These are phyloP conservation scores for Mesitornis unicolor DNA, from an alignment of 2,113 vertebrate species.

Conservation along the genomic window DNA sequence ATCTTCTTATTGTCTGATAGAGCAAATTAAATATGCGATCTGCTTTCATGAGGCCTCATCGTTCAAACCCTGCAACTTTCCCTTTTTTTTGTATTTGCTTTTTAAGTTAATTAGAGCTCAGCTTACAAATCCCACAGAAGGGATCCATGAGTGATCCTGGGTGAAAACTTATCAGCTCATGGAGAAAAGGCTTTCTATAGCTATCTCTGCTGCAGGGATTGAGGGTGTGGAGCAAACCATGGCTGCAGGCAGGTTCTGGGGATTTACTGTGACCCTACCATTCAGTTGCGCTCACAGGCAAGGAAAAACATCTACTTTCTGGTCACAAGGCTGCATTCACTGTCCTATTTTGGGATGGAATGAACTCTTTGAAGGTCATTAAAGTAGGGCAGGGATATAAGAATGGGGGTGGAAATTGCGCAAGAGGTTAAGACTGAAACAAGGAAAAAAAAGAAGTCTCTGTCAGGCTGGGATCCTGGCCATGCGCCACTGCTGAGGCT, in stretches of 20 bases:
- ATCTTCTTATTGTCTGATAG: constrained; percentile 18
- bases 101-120: constrained; percentile 11
- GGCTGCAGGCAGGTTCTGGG: not conserved
- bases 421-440: not conserved
- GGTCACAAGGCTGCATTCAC: accelerated
- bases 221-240: not conserved
- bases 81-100: not conserved
- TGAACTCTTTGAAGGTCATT: not conserved
- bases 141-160: not conserved
- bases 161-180: not conserved
- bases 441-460: accelerated
- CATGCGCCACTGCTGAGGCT: accelerated
- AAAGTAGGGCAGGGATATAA: not conserved
- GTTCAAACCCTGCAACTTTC: not conserved
- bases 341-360: accelerated
- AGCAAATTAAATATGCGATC: constrained; percentile 17
- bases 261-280: not conserved
- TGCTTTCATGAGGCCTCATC: not conserved
- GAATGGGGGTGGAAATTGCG: not conserved
- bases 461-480: not conserved
- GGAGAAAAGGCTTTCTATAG: not conserved
- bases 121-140: not conserved
- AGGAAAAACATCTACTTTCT: accelerated
- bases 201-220: not conserved
- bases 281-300: accelerated